These are phyloP conservation scores for Cetoscarus ocellatus DNA, from an alignment of 2,797 vertebrate genomes.

Conservation along the genomic window DNA sequence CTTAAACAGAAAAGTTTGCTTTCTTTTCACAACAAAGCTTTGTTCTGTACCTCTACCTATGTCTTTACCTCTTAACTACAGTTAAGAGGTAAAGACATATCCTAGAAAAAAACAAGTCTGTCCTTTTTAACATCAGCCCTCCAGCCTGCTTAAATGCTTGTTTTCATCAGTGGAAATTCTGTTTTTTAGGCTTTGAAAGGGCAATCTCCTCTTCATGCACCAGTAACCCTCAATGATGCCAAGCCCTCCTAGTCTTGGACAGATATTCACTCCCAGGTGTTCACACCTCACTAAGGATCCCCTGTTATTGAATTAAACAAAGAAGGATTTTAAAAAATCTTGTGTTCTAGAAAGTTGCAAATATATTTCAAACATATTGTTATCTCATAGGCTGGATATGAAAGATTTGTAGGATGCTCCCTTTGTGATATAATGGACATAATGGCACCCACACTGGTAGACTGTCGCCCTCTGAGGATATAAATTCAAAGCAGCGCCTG, in stretches of 20 bases:
- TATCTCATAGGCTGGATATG: conserved; percentile 1
- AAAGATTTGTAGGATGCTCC: conserved; percentile 27
- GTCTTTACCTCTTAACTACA: too few species aligned
- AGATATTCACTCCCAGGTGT: conserved; percentile 49
- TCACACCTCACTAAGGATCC: conserved; percentile 46
- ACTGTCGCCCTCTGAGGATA: conserved; percentile 21
- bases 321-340: neutral
- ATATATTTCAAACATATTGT: conserved; percentile 2
- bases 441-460: conserved; percentile 20
- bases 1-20: conserved; percentile 23
- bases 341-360: conserved; percentile 3
- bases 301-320: conserved; percentile 26
- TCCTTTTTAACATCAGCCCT: conserved; percentile 11
- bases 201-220: conserved; percentile 44
- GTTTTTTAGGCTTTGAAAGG: conserved; percentile 49
- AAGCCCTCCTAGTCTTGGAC: conserved; percentile 40
- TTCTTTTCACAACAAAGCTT: conserved; percentile 10
- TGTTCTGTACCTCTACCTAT: neutral
- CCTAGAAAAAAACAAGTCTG: conserved; percentile 36
- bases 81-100: conserved; percentile 13
- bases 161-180: conserved; percentile 42
- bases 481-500: conserved; percentile 38
- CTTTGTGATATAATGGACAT: conserved; percentile 29
- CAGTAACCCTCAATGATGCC: conserved; percentile 46
- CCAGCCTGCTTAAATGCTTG: conserved; percentile 30